Evolutionary conservation across 2,888 invertebrate species (phyloP), one percentile per base, ranked within the genome.

Genomic region (Epiperipatus broadwayi): DNA sequence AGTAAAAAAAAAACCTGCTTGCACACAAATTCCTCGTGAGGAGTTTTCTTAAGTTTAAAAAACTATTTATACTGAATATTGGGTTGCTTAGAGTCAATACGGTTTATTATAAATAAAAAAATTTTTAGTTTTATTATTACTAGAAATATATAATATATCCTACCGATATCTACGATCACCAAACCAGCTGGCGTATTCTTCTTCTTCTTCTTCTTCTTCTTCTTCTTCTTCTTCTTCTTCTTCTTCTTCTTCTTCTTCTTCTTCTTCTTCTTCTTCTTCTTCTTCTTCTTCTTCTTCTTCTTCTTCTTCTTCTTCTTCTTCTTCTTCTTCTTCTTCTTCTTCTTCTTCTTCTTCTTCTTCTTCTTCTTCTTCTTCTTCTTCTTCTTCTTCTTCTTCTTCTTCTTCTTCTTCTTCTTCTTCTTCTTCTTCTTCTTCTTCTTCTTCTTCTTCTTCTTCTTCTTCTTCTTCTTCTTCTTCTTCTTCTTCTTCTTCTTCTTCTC

Each of bases 271-370:
- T 15, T 30, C 30, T 15, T 30, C 30, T 15, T 30, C 30, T 15
- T 30, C 30, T 15, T 30, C 30, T 15, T 30, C 30, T 15, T 30
- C 30, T 15, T 30, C 30, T 15, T 30, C 30, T 8, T 30, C 30
- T 15, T 30, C 30, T 8, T 30, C 30, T 15, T 30, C 30, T 8
- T 30, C 30, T 15, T 30, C 30, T 8, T 30, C 30, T 15, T 30
- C 30, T 15, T 30, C 30, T 15, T 30, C 30, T 15, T 30, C 30
- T 15, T 30, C 30, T 28, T 35, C 27, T 7, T 12, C 18, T 7
- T 7, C 27, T 8, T 28, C 10, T 18, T 25, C 14, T 40, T 37
- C 42, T 16, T 30, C 30, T 8, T 30, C 30, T 8, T 30, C 30
- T 8, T 30, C 30, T 15, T 30, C 30, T 15, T 30, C 30, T 15